Percentiles rank a stretch among this genome's conserved stretches.
These are phyloP conservation scores for Regulus satrapa DNA, from an alignment of 2,113 vertebrate species.

Conservation along the genomic window DNA sequence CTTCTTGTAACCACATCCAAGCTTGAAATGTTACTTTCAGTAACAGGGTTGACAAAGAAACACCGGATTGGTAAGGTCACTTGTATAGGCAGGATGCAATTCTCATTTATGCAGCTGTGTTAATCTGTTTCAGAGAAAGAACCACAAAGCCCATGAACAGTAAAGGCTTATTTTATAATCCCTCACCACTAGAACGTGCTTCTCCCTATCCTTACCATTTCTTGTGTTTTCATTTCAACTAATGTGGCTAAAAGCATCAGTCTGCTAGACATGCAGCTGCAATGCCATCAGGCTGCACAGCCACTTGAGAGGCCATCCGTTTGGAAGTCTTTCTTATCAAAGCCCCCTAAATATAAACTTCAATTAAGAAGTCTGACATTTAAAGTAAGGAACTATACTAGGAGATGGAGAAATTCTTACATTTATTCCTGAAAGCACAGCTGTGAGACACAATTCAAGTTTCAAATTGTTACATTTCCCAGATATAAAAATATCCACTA, in stretches of 20 bases:
- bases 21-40: not conserved
- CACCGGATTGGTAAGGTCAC: not conserved
- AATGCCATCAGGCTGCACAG: not conserved
- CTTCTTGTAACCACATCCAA: not conserved
- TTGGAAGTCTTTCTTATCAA: not conserved
- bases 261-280: not conserved
- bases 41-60: not conserved
- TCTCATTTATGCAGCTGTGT: not conserved
- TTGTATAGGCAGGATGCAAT: not conserved
- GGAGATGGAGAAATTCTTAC: not conserved
- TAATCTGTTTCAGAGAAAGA: not conserved
- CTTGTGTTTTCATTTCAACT: not conserved
- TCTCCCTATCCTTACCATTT: not conserved
- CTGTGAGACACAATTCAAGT: not conserved
- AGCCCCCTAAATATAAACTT: not conserved
- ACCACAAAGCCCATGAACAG: not conserved
- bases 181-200: not conserved
- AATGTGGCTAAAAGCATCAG: not conserved
- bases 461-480: not conserved
- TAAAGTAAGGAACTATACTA: not conserved
- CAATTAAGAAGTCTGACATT: not conserved
- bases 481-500: not conserved
- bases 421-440: not conserved
- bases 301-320: not conserved
- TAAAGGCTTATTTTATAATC: not conserved